Evolutionary conservation across 2,888 invertebrate genomes (phyloP).

Genomic region (Nasonovia ribisnigri): DNA sequence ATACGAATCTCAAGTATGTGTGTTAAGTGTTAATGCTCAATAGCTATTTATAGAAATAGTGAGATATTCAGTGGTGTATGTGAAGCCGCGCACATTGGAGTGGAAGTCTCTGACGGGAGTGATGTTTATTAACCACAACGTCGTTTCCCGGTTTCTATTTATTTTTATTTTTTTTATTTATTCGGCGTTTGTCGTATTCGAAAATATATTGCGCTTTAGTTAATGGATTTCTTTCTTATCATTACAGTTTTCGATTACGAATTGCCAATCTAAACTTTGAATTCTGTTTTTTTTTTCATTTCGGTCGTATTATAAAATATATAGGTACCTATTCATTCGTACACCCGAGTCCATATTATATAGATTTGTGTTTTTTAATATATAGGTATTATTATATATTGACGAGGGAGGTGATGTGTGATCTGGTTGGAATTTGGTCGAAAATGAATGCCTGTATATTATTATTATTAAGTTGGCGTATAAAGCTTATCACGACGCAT

Average conservation of each 20-base stretch:
- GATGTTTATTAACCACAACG: slow-evolving; percentile 43
- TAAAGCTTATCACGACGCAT: too few species aligned
- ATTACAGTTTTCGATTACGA: not conserved
- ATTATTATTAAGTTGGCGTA: not conserved
- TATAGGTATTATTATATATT: not conserved
- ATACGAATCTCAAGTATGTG: not conserved
- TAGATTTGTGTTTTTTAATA: not conserved
- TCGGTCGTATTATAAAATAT: not conserved
- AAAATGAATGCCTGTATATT: not conserved
- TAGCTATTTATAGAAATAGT: not conserved
- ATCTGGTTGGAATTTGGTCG: not conserved
- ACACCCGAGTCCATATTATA: not conserved
- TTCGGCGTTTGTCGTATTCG: not conserved
- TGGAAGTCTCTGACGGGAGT: slow-evolving; percentile 17
- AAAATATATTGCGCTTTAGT: slow-evolving; percentile 39
- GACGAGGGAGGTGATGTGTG: not conserved
- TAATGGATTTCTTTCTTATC: slow-evolving; percentile 24
- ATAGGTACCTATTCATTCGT: not conserved
- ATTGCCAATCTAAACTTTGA: slow-evolving; percentile 13
- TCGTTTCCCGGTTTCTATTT: not conserved
- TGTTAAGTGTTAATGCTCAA: not conserved
- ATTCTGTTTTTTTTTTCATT: not conserved
- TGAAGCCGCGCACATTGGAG: not conserved
- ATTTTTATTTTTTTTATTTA: slow-evolving; percentile 16
- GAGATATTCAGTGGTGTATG: not conserved